phyloP scores from a whole-genome alignment of 30 jellyfish, hydroid and myxozoan genomes.

The Chrysaora quinquecirrha region DNA sequence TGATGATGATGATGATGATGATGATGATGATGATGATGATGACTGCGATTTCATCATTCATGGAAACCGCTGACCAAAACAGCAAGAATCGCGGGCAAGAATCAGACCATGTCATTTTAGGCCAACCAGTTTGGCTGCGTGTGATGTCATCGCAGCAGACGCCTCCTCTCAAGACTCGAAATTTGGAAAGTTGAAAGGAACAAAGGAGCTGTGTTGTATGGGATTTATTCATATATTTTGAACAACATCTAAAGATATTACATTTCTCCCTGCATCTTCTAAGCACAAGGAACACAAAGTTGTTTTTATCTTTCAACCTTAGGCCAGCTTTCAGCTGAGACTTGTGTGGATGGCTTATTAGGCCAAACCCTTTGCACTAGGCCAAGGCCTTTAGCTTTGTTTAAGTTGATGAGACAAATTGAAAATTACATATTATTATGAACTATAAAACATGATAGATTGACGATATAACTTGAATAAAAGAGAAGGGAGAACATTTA shows the following conservation, averaged over 20 bases:
- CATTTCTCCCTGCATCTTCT: no score
- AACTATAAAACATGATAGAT: no score
- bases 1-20: no score
- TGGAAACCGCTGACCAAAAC: slow-evolving; percentile 6
- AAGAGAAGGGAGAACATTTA: neutral
- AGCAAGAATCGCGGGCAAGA: neutral
- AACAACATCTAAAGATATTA: no score
- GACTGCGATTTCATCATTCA: no score
- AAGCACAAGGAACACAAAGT: no score
- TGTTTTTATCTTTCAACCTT: neutral
- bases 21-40: no score
- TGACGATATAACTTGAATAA: no score
- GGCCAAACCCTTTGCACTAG: neutral
- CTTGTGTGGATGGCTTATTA: neutral
- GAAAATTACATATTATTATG: neutral
- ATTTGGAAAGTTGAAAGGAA: no score
- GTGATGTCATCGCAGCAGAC: neutral
- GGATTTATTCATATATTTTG: no score
- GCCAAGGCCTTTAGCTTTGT: neutral
- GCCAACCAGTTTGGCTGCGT: slow-evolving; percentile 6
- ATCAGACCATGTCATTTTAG: neutral
- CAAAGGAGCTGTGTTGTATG: no score
- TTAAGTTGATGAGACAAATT: neutral
- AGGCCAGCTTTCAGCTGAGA: neutral
- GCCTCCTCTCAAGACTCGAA: neutral